These are phyloP conservation scores for Drosophila merina DNA, from an alignment of 2,888 invertebrate species.

Conservation along the genomic window DNA sequence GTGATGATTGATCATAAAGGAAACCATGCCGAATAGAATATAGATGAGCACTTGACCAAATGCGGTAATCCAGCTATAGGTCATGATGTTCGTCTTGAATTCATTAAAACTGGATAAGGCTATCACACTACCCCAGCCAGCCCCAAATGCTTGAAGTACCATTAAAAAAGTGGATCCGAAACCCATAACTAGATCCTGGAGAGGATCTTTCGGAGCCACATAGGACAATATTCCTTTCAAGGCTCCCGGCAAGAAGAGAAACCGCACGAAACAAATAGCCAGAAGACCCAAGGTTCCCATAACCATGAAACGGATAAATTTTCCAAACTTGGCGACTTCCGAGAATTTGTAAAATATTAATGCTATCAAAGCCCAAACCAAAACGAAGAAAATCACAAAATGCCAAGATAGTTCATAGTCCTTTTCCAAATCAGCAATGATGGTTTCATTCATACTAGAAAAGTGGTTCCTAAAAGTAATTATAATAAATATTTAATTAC, in stretches of 20 bases:
- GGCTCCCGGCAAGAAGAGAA: conserved; percentile 74
- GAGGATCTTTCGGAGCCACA: conserved; percentile 25
- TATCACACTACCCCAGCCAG: conserved; percentile 92
- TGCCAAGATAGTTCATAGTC: conserved; percentile 69
- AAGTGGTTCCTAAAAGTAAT: conserved; percentile 12
- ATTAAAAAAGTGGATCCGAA: conserved; percentile 48
- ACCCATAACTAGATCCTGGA: conserved; percentile 10
- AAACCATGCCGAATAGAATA: conserved; percentile 86
- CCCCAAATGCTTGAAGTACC: conserved; percentile 91
- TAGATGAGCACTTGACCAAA: conserved; percentile 70
- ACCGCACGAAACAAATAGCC: conserved; percentile 62
- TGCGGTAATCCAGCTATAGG: conserved; percentile 74
- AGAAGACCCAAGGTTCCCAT: conserved; percentile 57
- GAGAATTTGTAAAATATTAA: conserved; percentile 65
- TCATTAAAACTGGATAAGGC: conserved; percentile 93
- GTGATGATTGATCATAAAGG: conserved; percentile 87
- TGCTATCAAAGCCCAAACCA: conserved; percentile 67
- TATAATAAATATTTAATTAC: not conserved
- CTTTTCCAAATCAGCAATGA: fast-evolving
- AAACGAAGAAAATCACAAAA: conserved; percentile 52
- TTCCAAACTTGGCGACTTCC: conserved; percentile 75
- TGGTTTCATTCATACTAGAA: not conserved
- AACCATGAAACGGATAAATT: conserved; percentile 65
- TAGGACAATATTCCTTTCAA: conserved; percentile 46
- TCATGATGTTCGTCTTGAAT: conserved; percentile 88